Evolutionary conservation across 2,888 invertebrate species (phyloP), one percentile per base, ranked within the genome.

Genomic region (Dione vanillae): DNA sequence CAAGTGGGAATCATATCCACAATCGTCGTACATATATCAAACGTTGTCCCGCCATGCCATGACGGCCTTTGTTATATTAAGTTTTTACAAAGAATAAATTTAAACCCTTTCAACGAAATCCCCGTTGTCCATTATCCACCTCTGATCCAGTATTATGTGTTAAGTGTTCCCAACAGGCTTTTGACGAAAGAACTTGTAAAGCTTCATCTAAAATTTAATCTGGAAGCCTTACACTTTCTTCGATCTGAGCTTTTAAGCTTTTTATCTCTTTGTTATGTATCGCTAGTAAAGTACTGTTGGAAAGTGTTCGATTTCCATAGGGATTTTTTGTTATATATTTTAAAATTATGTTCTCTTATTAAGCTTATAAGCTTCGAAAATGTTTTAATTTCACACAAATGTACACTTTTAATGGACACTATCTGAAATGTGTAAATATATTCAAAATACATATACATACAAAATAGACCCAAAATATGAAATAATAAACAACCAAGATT

Each of bases 181-280:
- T 45, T 45, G 35, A 61, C 45, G 45, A 61, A 61, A 61, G 61
- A 27, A 61, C 45, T 43, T 20, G 19, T 16, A 8, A n/a, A 20
- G 12, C n/a, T 14, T 20, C 27, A 35, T 45, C 45, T 61, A 35
- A 61, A 61, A 61, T 61, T 45, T 61, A 45, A 61, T 61, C 27
- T 11, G 2, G 14, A 19, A 10, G 10, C 11, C 14, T 43, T 41
- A 41, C 14, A 20, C 35, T 59, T 41, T 41, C 11, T 19, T 10
- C 14, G 20, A 12, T 43, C 9, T 59, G 41, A 43, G 41, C 43
- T 43, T 59, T 43, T 20, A 41, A n/a, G 20, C 6, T 43, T 59
- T 59, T 59, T 20, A 27, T 27, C 2, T 27, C 5, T 27, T 2
- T 27, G 5, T 27, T 27, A 27, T 27, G 27, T 27, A 27, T 5